phyloP scores from a whole-genome alignment of 2,797 vertebrate genomes.

The Sebastes iracundus region DNA sequence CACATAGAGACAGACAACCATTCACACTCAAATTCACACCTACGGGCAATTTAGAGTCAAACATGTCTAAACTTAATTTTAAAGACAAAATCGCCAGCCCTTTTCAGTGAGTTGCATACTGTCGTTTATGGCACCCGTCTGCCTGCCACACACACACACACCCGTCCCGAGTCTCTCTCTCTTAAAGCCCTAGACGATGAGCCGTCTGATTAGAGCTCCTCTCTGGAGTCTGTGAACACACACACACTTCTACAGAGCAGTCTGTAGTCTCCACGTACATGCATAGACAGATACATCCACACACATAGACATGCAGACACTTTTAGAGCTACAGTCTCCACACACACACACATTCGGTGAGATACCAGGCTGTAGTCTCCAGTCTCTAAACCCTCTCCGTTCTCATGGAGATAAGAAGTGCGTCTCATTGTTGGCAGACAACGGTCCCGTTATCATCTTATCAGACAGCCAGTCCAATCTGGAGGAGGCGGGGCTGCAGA shows the following conservation, averaged over 20 bases:
- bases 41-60: background rate
- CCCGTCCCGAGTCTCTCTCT: background rate
- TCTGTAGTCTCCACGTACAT: constrained; percentile 22
- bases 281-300: constrained; percentile 46
- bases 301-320: constrained; percentile 44
- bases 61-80: background rate
- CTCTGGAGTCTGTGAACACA: constrained; percentile 59
- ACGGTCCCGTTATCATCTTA: constrained; percentile 69
- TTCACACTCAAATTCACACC: too few relatives aligned
- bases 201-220: constrained; percentile 65
- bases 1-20: too few relatives aligned
- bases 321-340: constrained; percentile 15
- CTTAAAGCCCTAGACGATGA: constrained; percentile 68
- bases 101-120: background rate
- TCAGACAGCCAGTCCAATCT: constrained; percentile 72
- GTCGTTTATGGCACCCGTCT: constrained; percentile 16
- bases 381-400: constrained; percentile 63
- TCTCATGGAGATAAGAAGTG: constrained; percentile 79
- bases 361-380: constrained; percentile 58
- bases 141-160: constrained; percentile 23
- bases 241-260: constrained; percentile 3
- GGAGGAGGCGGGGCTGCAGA: constrained; percentile 41
- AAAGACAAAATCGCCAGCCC: background rate
- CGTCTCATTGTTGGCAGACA: constrained; percentile 75
- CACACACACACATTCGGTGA: constrained; percentile 20